These are phyloP conservation scores for Mirza zaza DNA, from an alignment of 2,113 vertebrate genomes.

Conservation along the genomic window DNA sequence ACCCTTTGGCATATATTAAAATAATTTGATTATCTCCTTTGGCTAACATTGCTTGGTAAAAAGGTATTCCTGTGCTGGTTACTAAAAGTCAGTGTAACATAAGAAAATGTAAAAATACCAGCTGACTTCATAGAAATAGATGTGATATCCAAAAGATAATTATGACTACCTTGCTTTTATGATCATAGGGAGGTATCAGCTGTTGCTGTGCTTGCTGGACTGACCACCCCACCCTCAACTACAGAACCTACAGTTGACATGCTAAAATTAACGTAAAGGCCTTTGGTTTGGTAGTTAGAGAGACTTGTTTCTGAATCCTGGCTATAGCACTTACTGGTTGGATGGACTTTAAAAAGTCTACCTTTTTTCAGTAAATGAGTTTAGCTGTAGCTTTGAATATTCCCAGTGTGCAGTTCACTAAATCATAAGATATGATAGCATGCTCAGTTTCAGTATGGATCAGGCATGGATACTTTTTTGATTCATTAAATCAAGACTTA, in stretches of 20 bases:
- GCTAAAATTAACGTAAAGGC: background rate
- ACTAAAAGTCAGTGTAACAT: background rate
- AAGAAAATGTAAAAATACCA: constrained; percentile 11
- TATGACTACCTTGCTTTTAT: background rate
- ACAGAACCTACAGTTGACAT: background rate
- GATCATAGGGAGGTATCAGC: background rate
- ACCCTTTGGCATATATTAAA: background rate
- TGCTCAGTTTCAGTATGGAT: background rate
- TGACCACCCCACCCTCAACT: background rate
- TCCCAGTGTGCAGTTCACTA: background rate
- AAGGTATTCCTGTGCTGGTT: background rate
- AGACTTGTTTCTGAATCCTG: background rate
- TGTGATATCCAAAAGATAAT: background rate
- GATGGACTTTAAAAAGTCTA: background rate
- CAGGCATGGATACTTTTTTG: background rate
- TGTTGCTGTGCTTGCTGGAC: background rate
- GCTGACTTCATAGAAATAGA: background rate
- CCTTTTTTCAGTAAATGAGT: background rate
- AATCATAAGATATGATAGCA: background rate
- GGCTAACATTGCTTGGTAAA: background rate
- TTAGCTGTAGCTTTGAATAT: background rate
- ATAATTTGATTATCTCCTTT: background rate
- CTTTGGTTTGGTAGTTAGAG: background rate
- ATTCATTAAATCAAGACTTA: background rate
- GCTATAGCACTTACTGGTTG: background rate